Base-by-base conservation (phyloP, 2,888 invertebrate genomes). In the Timema podura region DNA sequence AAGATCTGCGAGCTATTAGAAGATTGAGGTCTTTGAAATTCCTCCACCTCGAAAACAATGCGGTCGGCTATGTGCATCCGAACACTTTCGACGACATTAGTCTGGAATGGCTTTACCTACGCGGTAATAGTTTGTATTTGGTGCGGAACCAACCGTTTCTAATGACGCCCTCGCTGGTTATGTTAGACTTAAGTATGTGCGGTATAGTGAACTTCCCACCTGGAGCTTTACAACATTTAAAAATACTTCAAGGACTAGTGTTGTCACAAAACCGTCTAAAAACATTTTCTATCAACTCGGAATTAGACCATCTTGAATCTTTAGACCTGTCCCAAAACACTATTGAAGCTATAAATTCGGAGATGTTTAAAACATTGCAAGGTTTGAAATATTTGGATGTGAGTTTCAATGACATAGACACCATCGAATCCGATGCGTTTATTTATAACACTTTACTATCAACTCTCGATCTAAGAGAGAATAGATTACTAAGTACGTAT, bases 51-150 rank as follows among this genome's bases (percentile, higher is more conserved):
- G 61, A 61, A 13, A 44, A 44, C 30, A 61, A 61, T 16, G 61
- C 61, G 9, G 45, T 61, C 6, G 45, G 61, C 61, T 61, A 61
- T 45, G 45, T 61, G 9, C 61, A 61, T 11, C 61, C 61, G 5
- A 61, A 61, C 45, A 45, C 61, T 61, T 61, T 61, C 44, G 61
- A 61, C 13, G 61, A 45, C 30, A 61, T 61, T 44, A 61, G 45
- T 11, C 61, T 61, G 16, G 61, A 61, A 61, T 61, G 61, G 61
- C 45, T 61, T 11, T 61, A 61, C 45, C 6, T 61, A 13, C 30
- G 44, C 6, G 61, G 61, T 10, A 61, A 61, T 13, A 45, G 45
- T 8, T 8, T 61, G 7, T 61, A 30, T 45, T 44, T 61, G 61
- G 45, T 9, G 44, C 30, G 61, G 30, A 61, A 61, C 30, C 30